phyloP scores from a whole-genome alignment of 2,888 invertebrate species.

The Meta bourneti region DNA sequence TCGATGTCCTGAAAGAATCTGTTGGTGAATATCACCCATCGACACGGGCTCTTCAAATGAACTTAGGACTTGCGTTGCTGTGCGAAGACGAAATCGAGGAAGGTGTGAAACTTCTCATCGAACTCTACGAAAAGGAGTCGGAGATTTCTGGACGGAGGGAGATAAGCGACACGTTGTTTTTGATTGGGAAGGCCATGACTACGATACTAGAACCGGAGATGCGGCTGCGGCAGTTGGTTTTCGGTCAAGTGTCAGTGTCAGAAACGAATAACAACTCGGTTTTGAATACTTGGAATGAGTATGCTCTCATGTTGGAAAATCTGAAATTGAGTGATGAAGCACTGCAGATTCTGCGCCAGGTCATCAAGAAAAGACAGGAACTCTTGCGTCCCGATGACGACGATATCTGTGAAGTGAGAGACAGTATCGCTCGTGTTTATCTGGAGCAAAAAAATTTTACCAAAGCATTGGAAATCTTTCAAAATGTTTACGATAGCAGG shows the following conservation, averaged over 20 bases:
- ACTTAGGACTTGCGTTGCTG: neutral
- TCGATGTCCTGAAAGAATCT: neutral
- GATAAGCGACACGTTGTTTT: neutral
- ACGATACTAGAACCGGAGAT: neutral
- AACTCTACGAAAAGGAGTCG: neutral
- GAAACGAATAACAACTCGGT: neutral
- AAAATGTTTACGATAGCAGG: neutral
- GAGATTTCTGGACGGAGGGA: neutral
- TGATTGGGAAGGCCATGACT: neutral
- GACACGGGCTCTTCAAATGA: neutral
- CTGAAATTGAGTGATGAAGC: neutral
- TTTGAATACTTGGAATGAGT: neutral
- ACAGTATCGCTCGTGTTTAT: neutral
- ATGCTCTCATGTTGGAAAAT: neutral
- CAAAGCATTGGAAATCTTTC: neutral
- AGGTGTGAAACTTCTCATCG: neutral
- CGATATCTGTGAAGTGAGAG: neutral
- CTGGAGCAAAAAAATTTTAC: neutral
- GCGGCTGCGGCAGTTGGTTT: neutral
- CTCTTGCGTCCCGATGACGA: neutral
- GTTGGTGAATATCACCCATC: neutral
- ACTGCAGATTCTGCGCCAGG: neutral
- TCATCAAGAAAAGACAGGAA: neutral
- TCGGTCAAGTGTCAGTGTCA: neutral
- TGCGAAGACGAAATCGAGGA: neutral